These are phyloP conservation scores for Hyalella azteca DNA, from an alignment of 2,888 invertebrate species.

Conservation along the genomic window DNA sequence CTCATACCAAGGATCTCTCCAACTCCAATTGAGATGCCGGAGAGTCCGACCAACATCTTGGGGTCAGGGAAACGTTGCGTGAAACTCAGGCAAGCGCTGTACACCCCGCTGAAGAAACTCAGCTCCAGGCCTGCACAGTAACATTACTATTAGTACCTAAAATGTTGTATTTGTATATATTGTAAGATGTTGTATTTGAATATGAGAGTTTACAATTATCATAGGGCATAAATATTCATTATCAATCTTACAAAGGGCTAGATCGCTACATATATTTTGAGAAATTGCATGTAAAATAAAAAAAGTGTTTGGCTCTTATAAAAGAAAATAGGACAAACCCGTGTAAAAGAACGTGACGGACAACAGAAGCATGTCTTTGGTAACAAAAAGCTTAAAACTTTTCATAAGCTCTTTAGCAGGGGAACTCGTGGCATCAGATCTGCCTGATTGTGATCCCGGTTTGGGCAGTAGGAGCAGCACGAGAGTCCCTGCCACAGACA, in stretches of 20 bases:
- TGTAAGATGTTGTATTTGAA: too few relatives aligned
- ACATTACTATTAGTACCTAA: too few relatives aligned
- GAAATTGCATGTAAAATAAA: too few relatives aligned
- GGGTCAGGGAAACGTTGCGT: constrained; percentile 71
- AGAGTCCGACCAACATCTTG: constrained; percentile 87
- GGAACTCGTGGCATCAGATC: constrained; percentile 47
- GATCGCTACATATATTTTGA: too few relatives aligned
- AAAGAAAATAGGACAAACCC: too few relatives aligned
- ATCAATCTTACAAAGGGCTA: too few relatives aligned
- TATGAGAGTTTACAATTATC: too few relatives aligned
- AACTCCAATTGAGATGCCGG: constrained; percentile 90
- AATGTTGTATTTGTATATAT: too few relatives aligned
- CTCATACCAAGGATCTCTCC: constrained; percentile 95
- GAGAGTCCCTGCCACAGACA: constrained; percentile 57
- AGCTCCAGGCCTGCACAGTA: constrained; percentile 77
- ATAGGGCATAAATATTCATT: too few relatives aligned
- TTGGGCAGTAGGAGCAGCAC: constrained; percentile 57
- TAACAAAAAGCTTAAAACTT: constrained; percentile 78
- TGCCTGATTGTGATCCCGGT: constrained; percentile 46
- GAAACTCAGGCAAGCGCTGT: constrained; percentile 89
- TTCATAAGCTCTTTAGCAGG: constrained; percentile 72
- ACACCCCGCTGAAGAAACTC: constrained; percentile 96
- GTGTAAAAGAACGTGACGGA: constrained; percentile 89
- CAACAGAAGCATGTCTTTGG: constrained; percentile 82
- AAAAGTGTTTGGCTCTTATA: too few relatives aligned